phyloP scores from a whole-genome alignment of 2,113 vertebrate genomes.

The Actenoides hombroni region DNA sequence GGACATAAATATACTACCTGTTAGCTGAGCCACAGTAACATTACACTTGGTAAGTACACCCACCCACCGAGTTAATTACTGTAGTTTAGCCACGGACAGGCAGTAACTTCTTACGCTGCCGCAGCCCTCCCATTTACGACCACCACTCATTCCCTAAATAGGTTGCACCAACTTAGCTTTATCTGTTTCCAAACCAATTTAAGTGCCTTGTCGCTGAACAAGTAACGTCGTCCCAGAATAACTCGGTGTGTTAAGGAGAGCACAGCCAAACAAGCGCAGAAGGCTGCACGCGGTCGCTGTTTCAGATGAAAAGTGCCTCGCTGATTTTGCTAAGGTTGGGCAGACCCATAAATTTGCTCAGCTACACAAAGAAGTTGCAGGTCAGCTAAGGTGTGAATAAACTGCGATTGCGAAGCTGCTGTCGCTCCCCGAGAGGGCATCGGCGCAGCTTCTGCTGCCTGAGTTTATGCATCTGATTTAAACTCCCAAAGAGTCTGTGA shows the following conservation, averaged over 20 bases:
- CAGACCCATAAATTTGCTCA: not conserved
- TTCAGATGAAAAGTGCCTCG: not conserved
- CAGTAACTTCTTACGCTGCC: not conserved
- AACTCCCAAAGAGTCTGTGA: accelerated
- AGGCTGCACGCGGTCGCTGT: not conserved
- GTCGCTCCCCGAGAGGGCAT: not conserved
- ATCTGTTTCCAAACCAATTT: not conserved
- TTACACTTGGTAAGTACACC: not conserved
- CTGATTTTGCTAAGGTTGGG: slow-evolving; percentile 3
- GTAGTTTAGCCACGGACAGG: not conserved
- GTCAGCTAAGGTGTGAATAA: slow-evolving; percentile 22
- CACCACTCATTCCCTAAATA: not conserved
- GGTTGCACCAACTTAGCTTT: not conserved
- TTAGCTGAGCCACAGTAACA: slow-evolving; percentile 1
- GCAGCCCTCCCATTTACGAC: not conserved
- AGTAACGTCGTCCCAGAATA: not conserved
- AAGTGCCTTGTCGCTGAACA: not conserved
- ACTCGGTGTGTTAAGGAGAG: not conserved
- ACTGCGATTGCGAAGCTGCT: not conserved
- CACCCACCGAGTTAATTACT: not conserved
- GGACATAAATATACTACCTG: slow-evolving; percentile 25
- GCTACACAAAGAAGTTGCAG: not conserved
- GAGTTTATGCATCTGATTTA: not conserved
- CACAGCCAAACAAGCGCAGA: not conserved
- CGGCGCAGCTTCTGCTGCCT: not conserved